Evolutionary conservation across 1,140 invertebrate species (phyloP).

Genomic region (Belonocnema kinseyi): DNA sequence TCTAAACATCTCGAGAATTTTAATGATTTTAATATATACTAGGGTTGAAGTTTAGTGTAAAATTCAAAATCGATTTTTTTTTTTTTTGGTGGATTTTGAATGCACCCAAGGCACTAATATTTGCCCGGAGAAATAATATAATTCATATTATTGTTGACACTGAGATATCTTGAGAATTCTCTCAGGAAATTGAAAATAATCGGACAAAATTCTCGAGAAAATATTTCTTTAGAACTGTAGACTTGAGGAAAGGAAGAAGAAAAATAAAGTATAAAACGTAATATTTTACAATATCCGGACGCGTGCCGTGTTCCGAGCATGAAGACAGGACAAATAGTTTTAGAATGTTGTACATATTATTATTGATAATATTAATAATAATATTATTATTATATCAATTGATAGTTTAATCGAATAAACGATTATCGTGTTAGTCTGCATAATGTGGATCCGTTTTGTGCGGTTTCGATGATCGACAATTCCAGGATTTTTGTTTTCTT

Average conservation of each 20-base stretch:
- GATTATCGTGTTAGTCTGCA: conserved; percentile 64
- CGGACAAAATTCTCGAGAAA: too few relatives aligned
- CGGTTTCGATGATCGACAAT: conserved; percentile 50
- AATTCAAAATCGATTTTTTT: too few relatives aligned
- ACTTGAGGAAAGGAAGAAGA: too few relatives aligned
- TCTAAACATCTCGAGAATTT: too few relatives aligned
- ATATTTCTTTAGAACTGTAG: too few relatives aligned
- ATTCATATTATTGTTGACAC: conserved; percentile 32
- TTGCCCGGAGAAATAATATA: conserved; percentile 12
- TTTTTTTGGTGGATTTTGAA: too few relatives aligned
- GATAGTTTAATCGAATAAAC: conserved; percentile 68
- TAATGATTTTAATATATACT: conserved; percentile 4
- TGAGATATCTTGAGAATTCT: too few relatives aligned
- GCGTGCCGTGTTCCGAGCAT: conserved; percentile 58
- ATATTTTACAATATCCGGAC: conserved; percentile 60
- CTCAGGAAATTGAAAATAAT: too few relatives aligned
- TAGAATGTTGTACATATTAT: conserved; percentile 70
- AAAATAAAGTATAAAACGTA: conserved; percentile 16
- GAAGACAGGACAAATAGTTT: conserved; percentile 59
- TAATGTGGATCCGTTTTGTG: conserved; percentile 66
- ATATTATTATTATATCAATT: conserved; percentile 64
- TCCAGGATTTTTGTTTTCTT: background rate
- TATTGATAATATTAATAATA: conserved; percentile 66
- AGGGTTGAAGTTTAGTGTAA: background rate
- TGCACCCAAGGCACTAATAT: background rate